A percentile compares a stretch with the other conserved stretches of the same genome.
Evolutionary conservation across 2,113 vertebrate species (phyloP).

Genomic region (Heloderma charlesbogerti): DNA sequence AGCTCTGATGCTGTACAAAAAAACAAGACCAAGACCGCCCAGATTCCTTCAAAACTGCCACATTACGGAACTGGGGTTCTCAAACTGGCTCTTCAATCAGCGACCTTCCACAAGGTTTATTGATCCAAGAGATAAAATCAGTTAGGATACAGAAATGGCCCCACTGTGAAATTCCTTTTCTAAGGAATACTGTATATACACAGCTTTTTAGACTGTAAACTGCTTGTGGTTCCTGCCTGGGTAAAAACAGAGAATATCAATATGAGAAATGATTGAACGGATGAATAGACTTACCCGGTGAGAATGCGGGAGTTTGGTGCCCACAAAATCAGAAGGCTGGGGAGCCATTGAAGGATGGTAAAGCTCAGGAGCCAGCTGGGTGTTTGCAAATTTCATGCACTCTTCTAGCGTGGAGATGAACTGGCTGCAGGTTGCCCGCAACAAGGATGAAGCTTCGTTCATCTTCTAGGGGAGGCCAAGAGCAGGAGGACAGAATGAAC

Average conservation of each 20-base stretch:
- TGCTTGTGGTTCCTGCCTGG: not conserved
- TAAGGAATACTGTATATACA: not conserved
- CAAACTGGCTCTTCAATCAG: not conserved
- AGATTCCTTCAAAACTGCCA: not conserved
- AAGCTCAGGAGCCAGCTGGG: slow-evolving; percentile 46
- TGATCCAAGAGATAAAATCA: not conserved
- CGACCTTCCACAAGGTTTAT: not conserved
- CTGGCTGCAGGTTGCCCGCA: slow-evolving; percentile 61
- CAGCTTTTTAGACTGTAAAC: not conserved
- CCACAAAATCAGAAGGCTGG: slow-evolving; percentile 47
- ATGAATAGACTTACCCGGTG: slow-evolving; percentile 46
- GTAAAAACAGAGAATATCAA: not conserved
- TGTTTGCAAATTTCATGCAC: slow-evolving; percentile 62
- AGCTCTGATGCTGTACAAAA: not conserved
- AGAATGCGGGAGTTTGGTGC: slow-evolving; percentile 46
- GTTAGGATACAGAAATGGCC: not conserved
- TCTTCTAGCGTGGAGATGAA: slow-evolving; percentile 65
- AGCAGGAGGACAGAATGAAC: not conserved
- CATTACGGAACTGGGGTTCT: not conserved
- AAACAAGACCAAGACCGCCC: not conserved
- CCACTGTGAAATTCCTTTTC: not conserved
- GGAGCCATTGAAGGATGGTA: slow-evolving; percentile 23
- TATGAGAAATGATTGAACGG: not conserved
- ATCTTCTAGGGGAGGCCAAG: slow-evolving; percentile 51
- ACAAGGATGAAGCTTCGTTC: slow-evolving; percentile 53